Evolutionary conservation across 2,888 invertebrate genomes (phyloP).

Genomic region (Oligia fasciuncula): DNA sequence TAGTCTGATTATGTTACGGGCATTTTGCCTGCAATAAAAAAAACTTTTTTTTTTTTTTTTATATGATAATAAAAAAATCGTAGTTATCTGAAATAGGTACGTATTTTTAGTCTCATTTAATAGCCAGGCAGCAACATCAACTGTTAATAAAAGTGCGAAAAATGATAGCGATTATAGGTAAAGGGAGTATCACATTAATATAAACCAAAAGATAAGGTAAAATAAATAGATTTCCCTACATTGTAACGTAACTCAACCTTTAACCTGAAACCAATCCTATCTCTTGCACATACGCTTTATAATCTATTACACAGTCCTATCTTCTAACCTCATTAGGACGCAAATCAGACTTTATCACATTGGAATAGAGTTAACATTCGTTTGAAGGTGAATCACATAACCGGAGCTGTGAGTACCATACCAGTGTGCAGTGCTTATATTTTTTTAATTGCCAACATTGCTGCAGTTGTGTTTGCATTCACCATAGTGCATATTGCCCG

Average conservation of each 20-base stretch:
- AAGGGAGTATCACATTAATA: conserved; percentile 32
- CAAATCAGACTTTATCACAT: not conserved
- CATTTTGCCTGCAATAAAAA: too few species aligned
- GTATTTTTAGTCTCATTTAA: conserved; percentile 9
- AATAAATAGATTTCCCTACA: conserved; percentile 32
- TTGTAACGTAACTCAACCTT: conserved; percentile 2
- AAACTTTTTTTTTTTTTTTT: too few species aligned
- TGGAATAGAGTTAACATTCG: conserved; percentile 9
- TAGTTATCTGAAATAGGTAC: not conserved
- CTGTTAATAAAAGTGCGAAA: conserved; percentile 18
- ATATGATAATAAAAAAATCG: not conserved
- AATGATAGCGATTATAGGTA: conserved; percentile 17
- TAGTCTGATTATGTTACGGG: too few species aligned
- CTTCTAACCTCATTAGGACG: rapidly evolving
- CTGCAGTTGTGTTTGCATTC: conserved; percentile 68
- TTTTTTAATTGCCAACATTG: conserved; percentile 69
- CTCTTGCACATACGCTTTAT: not conserved
- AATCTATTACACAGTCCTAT: not conserved
- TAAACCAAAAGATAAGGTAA: conserved; percentile 45
- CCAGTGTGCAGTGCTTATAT: conserved; percentile 58
- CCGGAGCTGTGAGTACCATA: conserved; percentile 62
- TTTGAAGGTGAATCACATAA: not conserved
- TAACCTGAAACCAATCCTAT: conserved; percentile 20
- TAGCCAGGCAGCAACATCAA: not conserved
- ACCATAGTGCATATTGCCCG: conserved; percentile 71